Base-by-base conservation (phyloP, 2,797 vertebrate species). In the Okamejei kenojei region DNA sequence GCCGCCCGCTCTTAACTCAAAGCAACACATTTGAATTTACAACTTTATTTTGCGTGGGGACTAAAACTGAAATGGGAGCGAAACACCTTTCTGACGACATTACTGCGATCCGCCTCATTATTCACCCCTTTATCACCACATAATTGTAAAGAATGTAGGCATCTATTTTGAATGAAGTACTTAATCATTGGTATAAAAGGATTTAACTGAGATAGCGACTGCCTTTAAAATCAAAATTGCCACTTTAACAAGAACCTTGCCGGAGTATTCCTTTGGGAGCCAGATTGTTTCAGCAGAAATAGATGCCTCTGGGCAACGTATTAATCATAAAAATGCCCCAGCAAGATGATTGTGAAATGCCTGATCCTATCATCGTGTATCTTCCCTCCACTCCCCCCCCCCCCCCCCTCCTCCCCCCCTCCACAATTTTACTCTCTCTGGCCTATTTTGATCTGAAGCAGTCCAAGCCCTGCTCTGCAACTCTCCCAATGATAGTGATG, bases 401-500 rank as follows among this genome's bases (percentile, higher is more conserved):
- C 35, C 29, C 19, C 26, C 54, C 61, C 21, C 93, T 93, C 10
- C 80, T 2, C 71, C 35, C 26, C 19, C 26, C 54, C 61, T 21
- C 93, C 93, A 94, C 65, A 79, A 35, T 93, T 93, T 93, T 63
- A 79, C 78, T n/a, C 86, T 93, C 79, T 23, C 68, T 68, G 93
- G 58, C 94, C 93, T 94, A 38, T 94, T 95, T 95, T 95, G 95
- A 94, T 94, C 94, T 94, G 93, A 93, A 93, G 93, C 90, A 94
- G n/a, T 94, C 94, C 94, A 93, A 93, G 94, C 93, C 93, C 91
- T 93, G 93, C 82, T 94, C 94, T 93, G 68, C 95, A 94, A 94
- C 21, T 79, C 93, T 93, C 93, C 93, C 93, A 94, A 93, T 23
- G 73, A 95, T 95, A 95, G 94, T 95, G 95, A 96, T 95, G 94